phyloP scores from a whole-genome alignment of 1,140 invertebrate genomes.

The Helicoverpa armigera region DNA sequence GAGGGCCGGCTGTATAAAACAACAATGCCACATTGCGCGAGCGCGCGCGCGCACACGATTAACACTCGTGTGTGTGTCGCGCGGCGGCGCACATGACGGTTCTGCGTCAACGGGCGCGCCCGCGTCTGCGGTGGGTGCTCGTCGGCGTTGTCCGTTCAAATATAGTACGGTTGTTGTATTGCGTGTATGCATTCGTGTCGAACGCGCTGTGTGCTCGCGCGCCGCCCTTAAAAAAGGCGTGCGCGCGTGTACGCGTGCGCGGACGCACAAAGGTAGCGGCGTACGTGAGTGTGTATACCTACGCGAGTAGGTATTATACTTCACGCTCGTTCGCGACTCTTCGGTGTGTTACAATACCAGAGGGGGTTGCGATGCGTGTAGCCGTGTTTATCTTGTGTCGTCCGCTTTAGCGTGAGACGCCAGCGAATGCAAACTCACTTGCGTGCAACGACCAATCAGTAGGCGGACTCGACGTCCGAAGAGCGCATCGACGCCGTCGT shows the following conservation, averaged over 20 bases:
- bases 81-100: not conserved
- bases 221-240: not conserved
- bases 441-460: not conserved
- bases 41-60: not conserved
- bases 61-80: not conserved
- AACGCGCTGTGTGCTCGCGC: not conserved
- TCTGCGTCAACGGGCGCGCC: not conserved
- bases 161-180: not conserved
- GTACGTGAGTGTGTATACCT: not conserved
- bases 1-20: constrained; percentile 73
- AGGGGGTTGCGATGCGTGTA: not conserved
- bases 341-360: not conserved
- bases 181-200: not conserved
- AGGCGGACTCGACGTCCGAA: constrained; percentile 15
- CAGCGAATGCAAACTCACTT: not conserved
- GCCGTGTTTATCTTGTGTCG: not conserved
- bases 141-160: constrained; percentile 1
- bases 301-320: not conserved
- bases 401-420: not conserved
- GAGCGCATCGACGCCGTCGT: constrained; percentile 14
- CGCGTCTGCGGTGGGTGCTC: not conserved
- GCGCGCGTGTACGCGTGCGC: not conserved
- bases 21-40: constrained; percentile 59
- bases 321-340: constrained; percentile 3
- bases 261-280: not conserved